These are phyloP conservation scores for Falco rusticolus DNA, from an alignment of 2,797 vertebrate genomes.

Conservation along the genomic window DNA sequence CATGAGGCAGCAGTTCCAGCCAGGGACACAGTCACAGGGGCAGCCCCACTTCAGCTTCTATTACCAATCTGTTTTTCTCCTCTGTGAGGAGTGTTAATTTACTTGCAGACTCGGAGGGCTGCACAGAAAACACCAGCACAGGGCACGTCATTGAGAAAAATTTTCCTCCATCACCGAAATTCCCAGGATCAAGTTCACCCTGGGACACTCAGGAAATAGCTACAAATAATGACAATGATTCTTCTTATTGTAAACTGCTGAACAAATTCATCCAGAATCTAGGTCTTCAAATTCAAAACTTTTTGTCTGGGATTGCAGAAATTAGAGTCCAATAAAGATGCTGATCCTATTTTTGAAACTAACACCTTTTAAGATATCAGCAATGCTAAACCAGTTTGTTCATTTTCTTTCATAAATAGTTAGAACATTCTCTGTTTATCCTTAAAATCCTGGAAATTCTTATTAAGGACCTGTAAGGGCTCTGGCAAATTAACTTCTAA, in stretches of 20 bases:
- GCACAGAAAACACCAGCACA: not conserved
- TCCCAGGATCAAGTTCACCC: not conserved
- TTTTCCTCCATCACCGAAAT: not conserved
- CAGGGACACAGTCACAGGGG: not conserved
- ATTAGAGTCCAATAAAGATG: not conserved
- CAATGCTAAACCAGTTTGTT: not conserved
- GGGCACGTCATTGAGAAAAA: not conserved
- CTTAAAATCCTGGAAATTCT: not conserved
- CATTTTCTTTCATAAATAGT: not conserved
- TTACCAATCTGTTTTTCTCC: not conserved
- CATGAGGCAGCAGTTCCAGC: not conserved
- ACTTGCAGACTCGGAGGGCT: not conserved
- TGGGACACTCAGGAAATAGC: not conserved
- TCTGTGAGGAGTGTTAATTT: accelerated
- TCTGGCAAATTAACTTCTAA: not conserved
- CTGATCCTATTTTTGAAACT: not conserved
- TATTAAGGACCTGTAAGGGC: not conserved
- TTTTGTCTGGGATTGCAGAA: not conserved
- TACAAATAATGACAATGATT: not conserved
- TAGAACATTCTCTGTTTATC: not conserved
- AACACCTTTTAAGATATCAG: not conserved
- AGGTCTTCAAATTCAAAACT: not conserved
- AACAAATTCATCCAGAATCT: not conserved
- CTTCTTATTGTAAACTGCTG: not conserved
- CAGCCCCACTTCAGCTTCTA: not conserved